Conservation (phyloP, 2,113 vertebrate genomes). For the Passerina amoena region DNA sequence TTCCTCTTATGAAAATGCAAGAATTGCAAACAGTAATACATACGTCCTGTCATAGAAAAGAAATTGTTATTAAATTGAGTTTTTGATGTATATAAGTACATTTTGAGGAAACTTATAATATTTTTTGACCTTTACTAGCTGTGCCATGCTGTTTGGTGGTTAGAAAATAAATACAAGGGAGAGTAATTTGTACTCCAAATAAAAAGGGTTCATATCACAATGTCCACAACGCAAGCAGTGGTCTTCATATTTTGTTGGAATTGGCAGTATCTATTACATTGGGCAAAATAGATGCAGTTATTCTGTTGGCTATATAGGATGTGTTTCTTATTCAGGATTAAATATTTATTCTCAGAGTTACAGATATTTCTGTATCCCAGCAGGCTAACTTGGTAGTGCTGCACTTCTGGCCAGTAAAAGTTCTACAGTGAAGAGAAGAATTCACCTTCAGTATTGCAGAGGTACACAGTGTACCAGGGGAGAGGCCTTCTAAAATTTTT, state of each 20-base stretch:
- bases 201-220: neutral
- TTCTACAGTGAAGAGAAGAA: neutral
- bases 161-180: neutral
- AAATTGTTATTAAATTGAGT: rapidly evolving
- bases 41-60: neutral
- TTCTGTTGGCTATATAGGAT: neutral
- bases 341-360: neutral
- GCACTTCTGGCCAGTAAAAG: neutral
- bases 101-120: neutral
- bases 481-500: neutral
- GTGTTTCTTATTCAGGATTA: neutral
- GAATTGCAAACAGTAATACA: neutral
- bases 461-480: neutral
- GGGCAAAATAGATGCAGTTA: neutral
- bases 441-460: neutral
- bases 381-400: neutral
- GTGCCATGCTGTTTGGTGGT: neutral
- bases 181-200: neutral
- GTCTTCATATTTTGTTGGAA: neutral
- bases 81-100: neutral
- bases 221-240: neutral
- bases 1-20: neutral
- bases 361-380: neutral
- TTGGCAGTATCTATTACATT: neutral
- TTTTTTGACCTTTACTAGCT: neutral